phyloP scores from a whole-genome alignment of 2,797 vertebrate genomes.

The Cephalopachus bancanus region DNA sequence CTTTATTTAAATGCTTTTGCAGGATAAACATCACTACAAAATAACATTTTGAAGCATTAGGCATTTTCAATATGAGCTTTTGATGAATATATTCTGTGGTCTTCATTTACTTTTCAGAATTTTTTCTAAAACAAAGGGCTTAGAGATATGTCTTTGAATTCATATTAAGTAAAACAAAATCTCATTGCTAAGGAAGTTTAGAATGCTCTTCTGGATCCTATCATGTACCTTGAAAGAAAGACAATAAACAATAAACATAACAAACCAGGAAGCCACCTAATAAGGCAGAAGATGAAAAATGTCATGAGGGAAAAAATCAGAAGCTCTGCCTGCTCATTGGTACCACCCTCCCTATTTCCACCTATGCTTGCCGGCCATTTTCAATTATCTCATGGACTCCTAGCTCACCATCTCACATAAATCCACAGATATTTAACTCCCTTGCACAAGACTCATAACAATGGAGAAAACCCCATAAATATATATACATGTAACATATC shows the following conservation, averaged over 20 bases:
- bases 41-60: constrained; percentile 58
- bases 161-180: constrained; percentile 40
- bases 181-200: not conserved
- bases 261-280: not conserved
- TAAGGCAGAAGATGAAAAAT: not conserved
- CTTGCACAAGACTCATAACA: not conserved
- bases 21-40: constrained; percentile 52
- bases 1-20: constrained; percentile 53
- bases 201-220: not conserved
- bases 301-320: not conserved
- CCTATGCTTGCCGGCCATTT: not conserved
- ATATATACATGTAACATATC: not conserved
- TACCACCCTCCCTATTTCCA: not conserved
- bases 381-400: not conserved
- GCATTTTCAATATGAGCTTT: constrained; percentile 46
- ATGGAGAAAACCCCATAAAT: not conserved
- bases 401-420: not conserved
- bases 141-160: constrained; percentile 53
- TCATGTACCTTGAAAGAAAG: not conserved
- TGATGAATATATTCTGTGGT: not conserved
- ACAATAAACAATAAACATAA: not conserved
- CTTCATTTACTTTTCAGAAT: constrained; percentile 66
- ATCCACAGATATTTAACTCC: not conserved
- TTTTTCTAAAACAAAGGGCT: constrained; percentile 55
- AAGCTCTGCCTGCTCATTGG: not conserved